These are phyloP conservation scores for Adoxophyes honmai DNA, from an alignment of 1,140 invertebrate genomes.

Conservation along the genomic window DNA sequence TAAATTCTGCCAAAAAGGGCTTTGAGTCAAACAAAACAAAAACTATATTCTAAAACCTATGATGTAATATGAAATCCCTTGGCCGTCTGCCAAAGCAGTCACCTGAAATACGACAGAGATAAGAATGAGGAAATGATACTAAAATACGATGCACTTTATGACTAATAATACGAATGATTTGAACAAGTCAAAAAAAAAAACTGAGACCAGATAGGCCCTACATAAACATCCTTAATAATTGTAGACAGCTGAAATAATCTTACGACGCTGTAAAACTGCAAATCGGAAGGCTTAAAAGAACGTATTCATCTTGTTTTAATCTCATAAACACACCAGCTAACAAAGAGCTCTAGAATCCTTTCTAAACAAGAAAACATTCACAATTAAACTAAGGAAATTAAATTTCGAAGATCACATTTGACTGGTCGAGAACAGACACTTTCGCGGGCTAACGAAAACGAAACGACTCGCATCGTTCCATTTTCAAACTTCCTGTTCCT, in stretches of 20 bases:
- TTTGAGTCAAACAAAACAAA: constrained; percentile 11
- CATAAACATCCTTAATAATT: too few relatives aligned
- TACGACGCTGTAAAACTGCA: too few relatives aligned
- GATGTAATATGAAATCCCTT: constrained; percentile 20
- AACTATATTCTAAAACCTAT: constrained; percentile 14
- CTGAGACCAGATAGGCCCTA: too few relatives aligned
- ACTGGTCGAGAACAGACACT: constrained; percentile 20
- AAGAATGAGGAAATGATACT: constrained; percentile 23
- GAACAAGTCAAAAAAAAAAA: too few relatives aligned
- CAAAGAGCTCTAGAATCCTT: too few relatives aligned
- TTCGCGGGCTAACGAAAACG: constrained; percentile 26
- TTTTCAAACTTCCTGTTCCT: constrained; percentile 33
- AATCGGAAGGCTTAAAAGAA: too few relatives aligned
- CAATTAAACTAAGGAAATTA: constrained; percentile 23
- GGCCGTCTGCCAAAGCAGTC: constrained; percentile 20
- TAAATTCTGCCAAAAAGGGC: constrained; percentile 10
- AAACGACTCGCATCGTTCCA: constrained; percentile 31
- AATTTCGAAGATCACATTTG: constrained; percentile 24
- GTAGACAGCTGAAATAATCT: too few relatives aligned
- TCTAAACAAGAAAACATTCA: background rate
- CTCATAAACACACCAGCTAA: too few relatives aligned
- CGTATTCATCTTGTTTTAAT: too few relatives aligned
- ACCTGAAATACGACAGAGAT: constrained; percentile 17
- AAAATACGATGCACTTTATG: constrained; percentile 18
- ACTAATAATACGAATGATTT: background rate